phyloP scores from a whole-genome alignment of 1,140 invertebrate species.

The Branchinecta lynchi region DNA sequence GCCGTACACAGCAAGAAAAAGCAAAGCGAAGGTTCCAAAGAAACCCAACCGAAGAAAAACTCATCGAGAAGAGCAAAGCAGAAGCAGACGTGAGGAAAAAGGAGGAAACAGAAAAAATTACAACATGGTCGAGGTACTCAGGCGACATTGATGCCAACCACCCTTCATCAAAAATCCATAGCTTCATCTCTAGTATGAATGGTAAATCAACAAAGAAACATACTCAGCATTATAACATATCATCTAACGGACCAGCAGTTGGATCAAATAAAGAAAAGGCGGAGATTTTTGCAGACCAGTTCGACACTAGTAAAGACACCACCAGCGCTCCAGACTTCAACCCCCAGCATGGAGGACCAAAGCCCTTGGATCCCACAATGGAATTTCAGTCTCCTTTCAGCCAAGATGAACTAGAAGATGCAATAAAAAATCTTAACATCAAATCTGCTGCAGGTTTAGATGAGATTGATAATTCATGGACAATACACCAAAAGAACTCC shows the following conservation, averaged over 20 bases:
- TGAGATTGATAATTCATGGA: neutral
- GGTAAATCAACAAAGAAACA: neutral
- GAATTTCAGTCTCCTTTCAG: neutral
- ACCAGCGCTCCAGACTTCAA: neutral
- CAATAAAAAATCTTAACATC: neutral
- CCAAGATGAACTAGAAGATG: neutral
- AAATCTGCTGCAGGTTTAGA: neutral
- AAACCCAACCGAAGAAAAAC: neutral
- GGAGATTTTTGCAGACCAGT: neutral
- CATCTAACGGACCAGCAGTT: no score
- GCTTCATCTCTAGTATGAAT: conserved; percentile 2
- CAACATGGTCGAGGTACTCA: neutral
- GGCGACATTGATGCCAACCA: neutral
- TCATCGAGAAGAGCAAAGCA: neutral
- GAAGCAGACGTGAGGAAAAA: neutral
- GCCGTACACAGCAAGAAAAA: neutral
- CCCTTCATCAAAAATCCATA: neutral
- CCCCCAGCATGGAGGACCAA: neutral
- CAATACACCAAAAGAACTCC: neutral
- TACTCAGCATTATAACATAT: no score
- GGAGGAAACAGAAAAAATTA: neutral
- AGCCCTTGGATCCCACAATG: neutral
- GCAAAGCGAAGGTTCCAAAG: neutral
- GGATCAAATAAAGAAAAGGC: neutral
- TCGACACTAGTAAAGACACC: neutral